A percentile compares a stretch with the other conserved stretches of the same genome.
phyloP scores from a whole-genome alignment of 2,113 vertebrate species.

The Hystrix brachyura region DNA sequence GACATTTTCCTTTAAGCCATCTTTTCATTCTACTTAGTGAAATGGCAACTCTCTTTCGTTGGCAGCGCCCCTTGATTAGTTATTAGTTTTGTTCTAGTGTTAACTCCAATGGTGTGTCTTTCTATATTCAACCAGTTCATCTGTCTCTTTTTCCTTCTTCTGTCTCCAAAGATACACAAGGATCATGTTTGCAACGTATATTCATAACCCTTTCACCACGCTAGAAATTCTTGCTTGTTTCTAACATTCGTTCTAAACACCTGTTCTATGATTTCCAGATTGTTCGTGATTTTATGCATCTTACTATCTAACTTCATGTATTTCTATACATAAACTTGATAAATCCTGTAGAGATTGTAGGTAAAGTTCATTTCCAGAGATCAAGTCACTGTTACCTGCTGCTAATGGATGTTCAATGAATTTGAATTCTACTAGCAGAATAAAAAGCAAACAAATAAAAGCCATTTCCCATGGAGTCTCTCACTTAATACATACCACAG shows the following conservation, averaged over 20 bases:
- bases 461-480: not conserved
- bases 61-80: not conserved
- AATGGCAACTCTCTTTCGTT: not conserved
- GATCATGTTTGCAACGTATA: slow-evolving; percentile 21
- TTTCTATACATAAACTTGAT: not conserved
- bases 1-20: slow-evolving; percentile 31
- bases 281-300: slow-evolving; percentile 7
- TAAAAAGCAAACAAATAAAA: not conserved
- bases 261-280: slow-evolving; percentile 19
- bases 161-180: not conserved
- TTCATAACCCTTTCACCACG: not conserved
- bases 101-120: not conserved
- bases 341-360: not conserved
- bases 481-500: not conserved
- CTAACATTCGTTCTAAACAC: not conserved
- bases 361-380: not conserved
- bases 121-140: not conserved
- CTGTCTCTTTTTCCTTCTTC: not conserved
- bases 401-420: not conserved
- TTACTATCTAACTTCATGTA: slow-evolving; percentile 3
- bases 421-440: slow-evolving; percentile 13
- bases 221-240: not conserved
- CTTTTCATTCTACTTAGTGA: slow-evolving; percentile 30
- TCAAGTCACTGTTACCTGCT: not conserved
- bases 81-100: slow-evolving; percentile 41